These are phyloP conservation scores for Drosophila bocqueti DNA, from an alignment of 1,140 invertebrate genomes.

Conservation along the genomic window DNA sequence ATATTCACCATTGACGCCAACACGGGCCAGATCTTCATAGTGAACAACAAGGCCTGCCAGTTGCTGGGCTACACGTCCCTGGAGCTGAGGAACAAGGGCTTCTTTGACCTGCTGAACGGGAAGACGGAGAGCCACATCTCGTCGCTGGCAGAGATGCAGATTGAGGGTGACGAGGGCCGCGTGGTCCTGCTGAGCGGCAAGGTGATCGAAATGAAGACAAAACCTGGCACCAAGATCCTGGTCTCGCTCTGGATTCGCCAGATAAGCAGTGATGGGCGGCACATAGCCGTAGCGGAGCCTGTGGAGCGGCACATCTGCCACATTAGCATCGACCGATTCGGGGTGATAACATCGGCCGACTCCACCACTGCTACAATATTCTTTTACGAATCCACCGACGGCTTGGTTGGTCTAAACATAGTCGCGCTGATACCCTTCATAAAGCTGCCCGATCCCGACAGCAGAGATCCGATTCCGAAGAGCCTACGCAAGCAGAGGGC, in stretches of 20 bases:
- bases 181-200: slow-evolving; percentile 88
- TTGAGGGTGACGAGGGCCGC: slow-evolving; percentile 87
- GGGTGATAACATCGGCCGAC: slow-evolving; percentile 85
- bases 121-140: slow-evolving; percentile 86
- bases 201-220: slow-evolving; percentile 88
- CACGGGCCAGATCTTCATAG: slow-evolving; percentile 88
- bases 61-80: slow-evolving; percentile 87
- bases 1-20: slow-evolving; percentile 87
- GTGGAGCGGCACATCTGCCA: slow-evolving; percentile 86
- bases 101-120: slow-evolving; percentile 86
- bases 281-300: slow-evolving; percentile 88
- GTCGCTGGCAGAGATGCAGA: slow-evolving; percentile 86
- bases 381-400: slow-evolving; percentile 85
- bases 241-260: slow-evolving; percentile 88
- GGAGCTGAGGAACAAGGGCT: slow-evolving; percentile 86
- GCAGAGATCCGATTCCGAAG: slow-evolving; percentile 79
- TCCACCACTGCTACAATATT: slow-evolving; percentile 86
- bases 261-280: slow-evolving; percentile 87
- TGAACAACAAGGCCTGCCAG: slow-evolving; percentile 87
- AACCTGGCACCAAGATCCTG: slow-evolving; percentile 86
- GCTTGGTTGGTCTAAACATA: slow-evolving; percentile 85
- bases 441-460: slow-evolving; percentile 85
- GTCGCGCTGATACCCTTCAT: slow-evolving; percentile 86
- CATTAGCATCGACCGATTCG: slow-evolving; percentile 85
- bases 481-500: slow-evolving; percentile 87